Evolutionary conservation across 2,113 vertebrate genomes (phyloP).

Genomic region (Microcebus griseorufus): DNA sequence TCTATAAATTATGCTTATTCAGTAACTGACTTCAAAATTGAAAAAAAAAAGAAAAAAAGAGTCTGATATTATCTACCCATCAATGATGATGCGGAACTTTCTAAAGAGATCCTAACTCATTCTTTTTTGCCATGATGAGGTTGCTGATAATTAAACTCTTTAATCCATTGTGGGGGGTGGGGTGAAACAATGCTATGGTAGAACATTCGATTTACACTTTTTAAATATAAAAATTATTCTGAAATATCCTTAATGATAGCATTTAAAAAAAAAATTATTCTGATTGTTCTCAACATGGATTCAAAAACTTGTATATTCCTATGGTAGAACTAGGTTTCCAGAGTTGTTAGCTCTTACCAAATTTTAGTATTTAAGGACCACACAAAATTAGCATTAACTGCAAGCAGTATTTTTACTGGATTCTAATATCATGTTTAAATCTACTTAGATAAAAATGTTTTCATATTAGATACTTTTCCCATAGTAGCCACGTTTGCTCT

Average conservation of each 20-base stretch:
- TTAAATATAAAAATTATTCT: background rate
- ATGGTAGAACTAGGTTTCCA: background rate
- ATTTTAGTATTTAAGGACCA: background rate
- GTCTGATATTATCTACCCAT: background rate
- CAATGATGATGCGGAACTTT: background rate
- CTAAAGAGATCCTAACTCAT: background rate
- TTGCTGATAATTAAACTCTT: background rate
- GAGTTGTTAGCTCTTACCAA: background rate
- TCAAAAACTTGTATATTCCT: background rate
- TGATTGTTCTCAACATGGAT: background rate
- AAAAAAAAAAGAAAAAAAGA: background rate
- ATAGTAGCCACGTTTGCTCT: background rate
- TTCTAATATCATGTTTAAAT: constrained; percentile 33
- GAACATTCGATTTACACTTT: background rate
- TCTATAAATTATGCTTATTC: background rate
- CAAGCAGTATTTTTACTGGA: background rate
- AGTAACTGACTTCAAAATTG: background rate
- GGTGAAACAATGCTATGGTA: background rate
- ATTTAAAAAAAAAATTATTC: background rate
- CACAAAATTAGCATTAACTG: background rate
- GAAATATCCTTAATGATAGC: too few relatives aligned
- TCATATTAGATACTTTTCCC: background rate
- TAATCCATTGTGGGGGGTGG: background rate
- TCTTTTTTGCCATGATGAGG: background rate
- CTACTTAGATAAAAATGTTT: background rate